Evolutionary conservation across 2,113 vertebrate species (phyloP).

Genomic region (Notechis scutatus): DNA sequence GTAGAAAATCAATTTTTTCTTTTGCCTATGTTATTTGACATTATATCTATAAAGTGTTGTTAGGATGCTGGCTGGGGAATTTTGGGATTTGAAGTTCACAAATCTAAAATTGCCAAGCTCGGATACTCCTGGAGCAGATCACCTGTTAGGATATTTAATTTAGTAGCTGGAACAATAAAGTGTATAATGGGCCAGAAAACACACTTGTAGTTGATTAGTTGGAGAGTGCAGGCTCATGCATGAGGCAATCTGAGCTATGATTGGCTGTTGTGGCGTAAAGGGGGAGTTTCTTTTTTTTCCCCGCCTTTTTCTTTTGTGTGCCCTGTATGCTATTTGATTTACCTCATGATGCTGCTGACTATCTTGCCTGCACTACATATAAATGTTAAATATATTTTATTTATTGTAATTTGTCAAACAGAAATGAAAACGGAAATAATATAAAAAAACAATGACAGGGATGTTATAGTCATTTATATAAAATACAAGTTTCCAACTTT

Average conservation of each 20-base stretch:
- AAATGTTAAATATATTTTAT: background rate
- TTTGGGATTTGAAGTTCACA: background rate
- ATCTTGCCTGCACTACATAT: background rate
- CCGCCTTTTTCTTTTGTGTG: background rate
- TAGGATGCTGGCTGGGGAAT: background rate
- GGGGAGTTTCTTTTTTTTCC: background rate
- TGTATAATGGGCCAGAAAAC: background rate
- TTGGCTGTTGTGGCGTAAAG: background rate
- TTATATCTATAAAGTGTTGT: no score
- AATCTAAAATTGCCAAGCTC: background rate
- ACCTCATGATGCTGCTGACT: background rate
- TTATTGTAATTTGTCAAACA: no score
- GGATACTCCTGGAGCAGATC: background rate
- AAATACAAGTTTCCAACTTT: background rate
- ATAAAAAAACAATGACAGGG: no score
- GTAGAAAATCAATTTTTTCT: no score
- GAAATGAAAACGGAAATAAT: no score
- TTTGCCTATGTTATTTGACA: no score
- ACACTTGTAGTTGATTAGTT: background rate
- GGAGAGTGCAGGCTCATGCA: background rate
- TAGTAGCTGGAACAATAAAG: background rate
- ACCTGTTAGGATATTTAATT: background rate
- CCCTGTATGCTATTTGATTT: background rate
- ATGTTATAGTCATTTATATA: background rate
- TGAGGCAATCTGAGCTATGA: background rate